Conservation (phyloP, 2,113 vertebrate species). For the Saguinus imperator region DNA sequence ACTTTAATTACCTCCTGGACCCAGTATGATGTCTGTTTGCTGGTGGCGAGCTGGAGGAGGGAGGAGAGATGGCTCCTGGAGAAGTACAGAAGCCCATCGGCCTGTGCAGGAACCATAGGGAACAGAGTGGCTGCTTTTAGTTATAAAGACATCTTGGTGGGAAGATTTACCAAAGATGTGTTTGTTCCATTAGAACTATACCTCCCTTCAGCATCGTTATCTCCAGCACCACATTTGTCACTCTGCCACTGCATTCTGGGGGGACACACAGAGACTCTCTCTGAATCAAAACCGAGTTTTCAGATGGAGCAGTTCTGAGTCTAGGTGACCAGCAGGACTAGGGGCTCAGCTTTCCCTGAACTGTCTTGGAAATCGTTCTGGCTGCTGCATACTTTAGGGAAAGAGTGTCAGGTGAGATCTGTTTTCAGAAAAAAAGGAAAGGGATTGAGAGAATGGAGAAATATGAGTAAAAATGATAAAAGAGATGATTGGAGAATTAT, state of each 20-base stretch:
- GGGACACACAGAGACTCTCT: background rate
- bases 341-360: background rate
- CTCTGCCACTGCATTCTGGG: background rate
- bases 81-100: slow-evolving; percentile 22
- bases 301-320: background rate
- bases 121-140: slow-evolving; percentile 48
- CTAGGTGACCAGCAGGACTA: background rate
- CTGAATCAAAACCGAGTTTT: background rate
- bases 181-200: slow-evolving; percentile 54
- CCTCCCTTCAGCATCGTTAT: slow-evolving; percentile 54
- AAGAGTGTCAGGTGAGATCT: background rate
- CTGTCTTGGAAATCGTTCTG: background rate
- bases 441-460: background rate
- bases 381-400: background rate
- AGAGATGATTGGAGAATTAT: background rate
- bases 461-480: background rate
- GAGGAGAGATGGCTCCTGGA: background rate
- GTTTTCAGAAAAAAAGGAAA: background rate
- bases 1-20: slow-evolving; percentile 34
- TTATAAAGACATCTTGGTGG: slow-evolving; percentile 62
- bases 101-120: background rate
- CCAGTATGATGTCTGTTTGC: background rate
- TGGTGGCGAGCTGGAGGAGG: background rate
- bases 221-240: slow-evolving; percentile 19
- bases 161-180: slow-evolving; percentile 61